phyloP scores from a whole-genome alignment of 2,888 invertebrate species.

The Lycaena phlaeas region DNA sequence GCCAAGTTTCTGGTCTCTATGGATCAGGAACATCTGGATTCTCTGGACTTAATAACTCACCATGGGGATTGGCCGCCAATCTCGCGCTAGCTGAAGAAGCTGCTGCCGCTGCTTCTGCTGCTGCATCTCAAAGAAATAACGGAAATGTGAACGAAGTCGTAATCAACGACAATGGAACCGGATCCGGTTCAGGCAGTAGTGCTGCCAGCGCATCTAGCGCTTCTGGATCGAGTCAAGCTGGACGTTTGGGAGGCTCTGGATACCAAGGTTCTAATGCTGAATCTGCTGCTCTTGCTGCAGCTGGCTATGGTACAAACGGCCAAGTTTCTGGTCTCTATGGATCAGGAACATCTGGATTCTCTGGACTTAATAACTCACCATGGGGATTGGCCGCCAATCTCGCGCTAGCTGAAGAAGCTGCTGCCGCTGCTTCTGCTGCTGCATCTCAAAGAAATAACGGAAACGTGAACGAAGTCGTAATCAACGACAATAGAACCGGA shows the following conservation, averaged over 20 bases:
- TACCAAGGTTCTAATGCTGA: neutral
- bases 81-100: no score
- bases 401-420: no score
- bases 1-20: no score
- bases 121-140: neutral
- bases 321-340: no score
- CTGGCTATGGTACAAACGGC: neutral
- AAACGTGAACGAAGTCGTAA: neutral
- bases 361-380: no score
- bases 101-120: conserved; percentile 2
- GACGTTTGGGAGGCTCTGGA: neutral
- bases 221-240: neutral
- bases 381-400: no score
- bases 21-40: neutral
- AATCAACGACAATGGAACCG: neutral
- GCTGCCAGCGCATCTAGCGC: neutral
- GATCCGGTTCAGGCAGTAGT: neutral
- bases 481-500: neutral
- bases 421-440: conserved; percentile 6
- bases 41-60: no score
- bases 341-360: neutral
- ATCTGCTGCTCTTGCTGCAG: conserved; percentile 10
- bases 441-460: neutral
- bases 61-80: no score
- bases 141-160: neutral